phyloP scores from a whole-genome alignment of 2,797 vertebrate species.

The Lerista edwardsae region DNA sequence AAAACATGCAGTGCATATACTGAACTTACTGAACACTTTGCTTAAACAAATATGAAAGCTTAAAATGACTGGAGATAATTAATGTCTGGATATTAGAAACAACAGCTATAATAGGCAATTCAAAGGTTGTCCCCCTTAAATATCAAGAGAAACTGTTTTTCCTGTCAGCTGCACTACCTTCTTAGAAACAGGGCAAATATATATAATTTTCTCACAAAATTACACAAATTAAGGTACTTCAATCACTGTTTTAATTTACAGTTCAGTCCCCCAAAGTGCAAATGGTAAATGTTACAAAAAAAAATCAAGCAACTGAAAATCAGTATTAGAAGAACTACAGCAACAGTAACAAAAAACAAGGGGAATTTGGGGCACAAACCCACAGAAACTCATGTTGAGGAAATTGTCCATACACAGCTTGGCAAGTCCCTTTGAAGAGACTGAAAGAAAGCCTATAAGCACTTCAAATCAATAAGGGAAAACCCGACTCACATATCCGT shows the following conservation, averaged over 20 bases:
- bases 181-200: neutral
- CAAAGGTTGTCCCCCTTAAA: neutral
- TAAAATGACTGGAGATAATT: neutral
- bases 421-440: too few species aligned
- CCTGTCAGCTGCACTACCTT: neutral
- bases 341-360: neutral
- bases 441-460: too few species aligned
- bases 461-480: too few species aligned
- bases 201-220: neutral
- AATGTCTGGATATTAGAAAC: neutral
- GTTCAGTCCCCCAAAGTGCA: neutral
- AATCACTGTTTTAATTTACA: conserved; percentile 4
- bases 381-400: neutral
- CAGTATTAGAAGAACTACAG: neutral
- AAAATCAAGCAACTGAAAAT: neutral
- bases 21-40: too few species aligned
- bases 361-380: neutral
- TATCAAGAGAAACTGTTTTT: neutral
- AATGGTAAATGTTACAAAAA: neutral
- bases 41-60: neutral
- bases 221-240: neutral
- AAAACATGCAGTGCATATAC: neutral
- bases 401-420: neutral
- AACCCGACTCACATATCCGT: neutral
- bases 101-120: neutral